phyloP scores from a whole-genome alignment of 2,797 vertebrate genomes.

The Oceanodroma leucorhoa region DNA sequence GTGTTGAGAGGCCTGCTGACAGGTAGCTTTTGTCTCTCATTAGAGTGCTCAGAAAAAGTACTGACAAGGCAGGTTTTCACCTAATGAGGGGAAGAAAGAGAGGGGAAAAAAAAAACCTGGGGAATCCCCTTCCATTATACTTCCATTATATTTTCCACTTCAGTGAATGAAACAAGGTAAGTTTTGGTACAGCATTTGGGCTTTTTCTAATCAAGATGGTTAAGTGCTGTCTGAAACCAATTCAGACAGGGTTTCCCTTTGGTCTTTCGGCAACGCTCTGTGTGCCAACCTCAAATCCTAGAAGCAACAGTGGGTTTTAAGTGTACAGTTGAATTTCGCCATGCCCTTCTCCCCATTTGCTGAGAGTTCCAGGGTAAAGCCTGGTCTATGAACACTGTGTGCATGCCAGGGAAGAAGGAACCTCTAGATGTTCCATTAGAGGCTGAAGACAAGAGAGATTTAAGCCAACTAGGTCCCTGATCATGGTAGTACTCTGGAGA shows the following conservation, averaged over 20 bases:
- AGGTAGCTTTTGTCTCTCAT: background rate
- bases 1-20: background rate
- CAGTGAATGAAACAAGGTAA: background rate
- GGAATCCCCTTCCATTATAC: background rate
- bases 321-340: background rate
- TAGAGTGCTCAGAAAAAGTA: background rate
- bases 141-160: background rate
- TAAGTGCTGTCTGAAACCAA: background rate
- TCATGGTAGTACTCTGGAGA: background rate
- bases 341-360: background rate
- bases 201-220: background rate
- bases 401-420: background rate
- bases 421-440: background rate
- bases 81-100: background rate
- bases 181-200: background rate
- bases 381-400: background rate
- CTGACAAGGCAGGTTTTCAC: background rate
- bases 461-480: background rate
- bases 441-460: background rate
- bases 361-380: background rate
- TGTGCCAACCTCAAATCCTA: background rate
- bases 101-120: fast-evolving
- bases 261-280: background rate
- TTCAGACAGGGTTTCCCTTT: background rate
- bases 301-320: background rate